Base-by-base conservation (phyloP, 2,888 invertebrate genomes). In the Harpalus rubripes region DNA sequence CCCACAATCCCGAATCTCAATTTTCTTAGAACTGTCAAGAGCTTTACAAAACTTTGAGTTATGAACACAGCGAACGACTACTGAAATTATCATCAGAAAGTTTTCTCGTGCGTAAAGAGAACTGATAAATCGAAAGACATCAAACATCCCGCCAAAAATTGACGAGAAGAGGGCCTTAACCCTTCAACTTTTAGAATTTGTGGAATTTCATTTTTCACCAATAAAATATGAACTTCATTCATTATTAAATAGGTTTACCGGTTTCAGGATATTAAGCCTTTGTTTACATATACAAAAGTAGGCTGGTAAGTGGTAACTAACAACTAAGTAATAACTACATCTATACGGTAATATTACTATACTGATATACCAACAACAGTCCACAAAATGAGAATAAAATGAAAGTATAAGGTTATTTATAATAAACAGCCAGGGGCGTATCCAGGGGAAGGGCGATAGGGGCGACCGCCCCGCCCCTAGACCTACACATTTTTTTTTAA, bases 11-110 rank as follows among this genome's bases (percentile, higher is more conserved):
- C 59, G 78, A 84, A 78, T 84, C 84, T 63, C 84, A 84, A 84
- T 84, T 84, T 84, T 84, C 84, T 84, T 78, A 78, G 63, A 78
- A 84, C 84, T 84, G 84, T 84, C 84, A 84, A 65, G 65, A 84
- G 84, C 78, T 84, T 78, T 78, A 65, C 63, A 84, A 56, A 78
- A 84, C 26, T 76, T 61, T 84, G 84, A 84, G 78, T 84, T 84
- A 84, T 84, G 84, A 84, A 84, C 84, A 84, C 61, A 61, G 83
- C 74, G 83, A 76, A 59, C 83, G 83, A 76, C 83, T 76, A 83
- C 52, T 39, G 61, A 84, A 84, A 84, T 84, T 84, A 84, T 84
- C 78, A 84, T 84, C 78, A 84, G 44, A 78, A 78, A 84, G 63
- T 65, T 84, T 84, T 78, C 56, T 78, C 84, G 76, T 26, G 78